A percentile compares a stretch with the other conserved stretches of the same genome.
These are phyloP conservation scores for Trimorus sp. DNA, from an alignment of 2,888 invertebrate species.

Conservation along the genomic window DNA sequence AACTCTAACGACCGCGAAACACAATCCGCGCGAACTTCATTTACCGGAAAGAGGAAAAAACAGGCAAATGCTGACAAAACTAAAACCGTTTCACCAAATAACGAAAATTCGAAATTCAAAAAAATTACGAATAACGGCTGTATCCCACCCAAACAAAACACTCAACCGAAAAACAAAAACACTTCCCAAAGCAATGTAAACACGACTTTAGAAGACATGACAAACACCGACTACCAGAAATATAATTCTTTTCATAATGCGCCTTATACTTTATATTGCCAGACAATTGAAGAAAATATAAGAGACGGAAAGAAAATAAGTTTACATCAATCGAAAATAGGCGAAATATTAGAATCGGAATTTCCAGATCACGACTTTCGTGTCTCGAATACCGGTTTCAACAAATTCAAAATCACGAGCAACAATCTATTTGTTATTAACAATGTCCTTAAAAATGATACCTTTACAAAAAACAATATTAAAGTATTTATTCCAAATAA, in stretches of 20 bases:
- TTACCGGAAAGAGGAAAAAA: no score
- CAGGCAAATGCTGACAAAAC: no score
- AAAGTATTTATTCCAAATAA: conserved; percentile 2
- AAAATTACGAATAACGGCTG: no score
- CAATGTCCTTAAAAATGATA: neutral
- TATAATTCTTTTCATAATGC: conserved; percentile 7
- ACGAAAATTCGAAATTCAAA: no score
- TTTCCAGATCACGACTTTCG: conserved; percentile 4
- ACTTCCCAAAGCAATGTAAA: no score
- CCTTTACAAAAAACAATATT: conserved; percentile 7
- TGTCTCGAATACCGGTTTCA: conserved; percentile 3
- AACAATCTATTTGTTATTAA: conserved; percentile 7
- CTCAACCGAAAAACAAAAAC: no score
- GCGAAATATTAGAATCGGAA: neutral
- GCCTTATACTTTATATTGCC: conserved; percentile 2
- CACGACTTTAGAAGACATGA: no score
- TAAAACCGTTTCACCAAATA: no score
- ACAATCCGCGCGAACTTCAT: no score
- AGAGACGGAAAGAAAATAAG: neutral
- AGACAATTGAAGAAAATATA: neutral
- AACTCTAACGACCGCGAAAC: no score
- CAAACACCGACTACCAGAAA: no score
- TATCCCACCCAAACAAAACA: no score
- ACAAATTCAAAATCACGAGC: conserved; percentile 18
- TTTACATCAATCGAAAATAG: neutral